Conservation (phyloP, 2,888 invertebrate species). For the Leptarthrus brevirostris region DNA sequence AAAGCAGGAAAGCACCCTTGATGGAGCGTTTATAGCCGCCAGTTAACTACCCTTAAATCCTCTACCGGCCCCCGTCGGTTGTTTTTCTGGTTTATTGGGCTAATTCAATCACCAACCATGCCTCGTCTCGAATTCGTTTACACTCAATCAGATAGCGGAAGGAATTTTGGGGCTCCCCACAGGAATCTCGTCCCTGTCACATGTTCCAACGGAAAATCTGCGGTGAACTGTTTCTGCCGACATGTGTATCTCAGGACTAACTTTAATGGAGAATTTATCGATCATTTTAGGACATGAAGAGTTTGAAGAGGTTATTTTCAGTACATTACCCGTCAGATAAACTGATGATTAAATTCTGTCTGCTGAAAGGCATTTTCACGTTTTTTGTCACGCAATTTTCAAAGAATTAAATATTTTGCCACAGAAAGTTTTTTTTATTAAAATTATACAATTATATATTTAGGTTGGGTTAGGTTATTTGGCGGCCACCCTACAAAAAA, state of each 20-base stretch:
- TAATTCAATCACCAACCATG: slow-evolving; percentile 66
- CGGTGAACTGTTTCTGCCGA: slow-evolving; percentile 13
- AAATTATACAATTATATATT: too few species aligned
- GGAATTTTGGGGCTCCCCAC: slow-evolving; percentile 53
- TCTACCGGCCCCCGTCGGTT: slow-evolving; percentile 56
- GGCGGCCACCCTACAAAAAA: too few species aligned
- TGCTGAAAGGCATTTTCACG: too few species aligned
- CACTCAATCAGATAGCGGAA: slow-evolving; percentile 66
- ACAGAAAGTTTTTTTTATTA: too few species aligned
- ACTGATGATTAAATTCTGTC: slow-evolving; percentile 39
- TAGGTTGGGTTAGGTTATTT: too few species aligned
- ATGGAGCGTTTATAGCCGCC: slow-evolving; percentile 51
- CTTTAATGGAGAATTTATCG: slow-evolving; percentile 66
- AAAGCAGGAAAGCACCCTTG: slow-evolving; percentile 48
- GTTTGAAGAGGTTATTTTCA: slow-evolving; percentile 50
- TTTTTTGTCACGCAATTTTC: too few species aligned
- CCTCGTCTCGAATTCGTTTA: slow-evolving; percentile 60
- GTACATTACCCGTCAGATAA: slow-evolving; percentile 50
- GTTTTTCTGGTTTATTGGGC: slow-evolving; percentile 68
- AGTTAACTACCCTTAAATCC: slow-evolving; percentile 41
- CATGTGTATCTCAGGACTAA: slow-evolving; percentile 58
- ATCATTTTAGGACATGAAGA: slow-evolving; percentile 57
- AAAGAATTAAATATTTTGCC: too few species aligned
- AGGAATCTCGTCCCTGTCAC: slow-evolving; percentile 53
- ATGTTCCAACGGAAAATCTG: slow-evolving; percentile 44